These are phyloP conservation scores for Synanceia verrucosa DNA, from an alignment of 2,797 vertebrate species.

Conservation along the genomic window DNA sequence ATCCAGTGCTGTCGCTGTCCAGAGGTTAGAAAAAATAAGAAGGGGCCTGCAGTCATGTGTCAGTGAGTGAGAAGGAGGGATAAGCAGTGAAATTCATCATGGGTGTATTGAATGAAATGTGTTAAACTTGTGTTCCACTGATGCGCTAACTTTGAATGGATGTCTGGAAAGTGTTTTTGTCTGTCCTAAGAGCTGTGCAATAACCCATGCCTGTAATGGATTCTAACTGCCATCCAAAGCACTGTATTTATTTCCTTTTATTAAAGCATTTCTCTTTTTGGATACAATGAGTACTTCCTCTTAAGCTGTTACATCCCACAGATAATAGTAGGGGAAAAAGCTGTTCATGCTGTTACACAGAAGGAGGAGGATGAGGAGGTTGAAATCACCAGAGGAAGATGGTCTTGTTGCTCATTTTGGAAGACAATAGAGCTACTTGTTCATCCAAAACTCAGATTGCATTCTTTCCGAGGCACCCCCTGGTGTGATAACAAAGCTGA, in stretches of 20 bases:
- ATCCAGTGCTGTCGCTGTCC: constrained; percentile 7
- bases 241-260: constrained; percentile 84
- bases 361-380: constrained; percentile 27
- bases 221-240: constrained; percentile 82
- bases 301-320: constrained; percentile 11
- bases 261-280: constrained; percentile 79
- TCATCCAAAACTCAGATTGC: constrained; percentile 40
- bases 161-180: constrained; percentile 52
- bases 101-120: constrained; percentile 32
- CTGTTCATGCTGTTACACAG: constrained; percentile 8
- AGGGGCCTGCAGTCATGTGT: constrained; percentile 30
- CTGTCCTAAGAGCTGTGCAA: constrained; percentile 76
- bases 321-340: neutral
- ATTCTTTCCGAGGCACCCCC: constrained; percentile 64
- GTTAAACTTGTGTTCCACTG: constrained; percentile 38
- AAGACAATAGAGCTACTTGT: constrained; percentile 67
- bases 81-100: neutral
- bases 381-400: constrained; percentile 28
- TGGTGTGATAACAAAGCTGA: constrained; percentile 55
- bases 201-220: constrained; percentile 82
- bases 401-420: constrained; percentile 26
- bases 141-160: constrained; percentile 58
- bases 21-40: neutral
- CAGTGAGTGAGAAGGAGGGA: constrained; percentile 7
- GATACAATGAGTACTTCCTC: constrained; percentile 28